phyloP scores from a whole-genome alignment of 2,113 vertebrate genomes.

The Piprites chloris region DNA sequence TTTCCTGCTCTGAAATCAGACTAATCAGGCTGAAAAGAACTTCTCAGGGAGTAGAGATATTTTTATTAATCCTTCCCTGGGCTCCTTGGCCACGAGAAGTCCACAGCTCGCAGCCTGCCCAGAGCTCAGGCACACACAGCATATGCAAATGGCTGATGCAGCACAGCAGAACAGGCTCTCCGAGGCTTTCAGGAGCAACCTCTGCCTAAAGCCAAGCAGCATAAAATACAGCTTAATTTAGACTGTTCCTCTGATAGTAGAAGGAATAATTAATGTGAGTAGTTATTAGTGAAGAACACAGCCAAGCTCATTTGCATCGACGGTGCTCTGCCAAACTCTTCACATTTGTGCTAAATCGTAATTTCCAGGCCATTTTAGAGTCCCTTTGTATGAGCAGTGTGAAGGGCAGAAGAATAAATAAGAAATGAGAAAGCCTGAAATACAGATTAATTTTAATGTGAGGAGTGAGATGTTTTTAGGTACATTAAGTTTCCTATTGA shows the following conservation, averaged over 20 bases:
- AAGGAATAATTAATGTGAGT: slow-evolving; percentile 10
- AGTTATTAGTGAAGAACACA: not conserved
- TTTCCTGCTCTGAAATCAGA: not conserved
- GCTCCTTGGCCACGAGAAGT: not conserved
- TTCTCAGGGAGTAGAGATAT: not conserved
- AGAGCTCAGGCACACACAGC: not conserved
- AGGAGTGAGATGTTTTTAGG: not conserved
- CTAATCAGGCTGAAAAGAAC: not conserved
- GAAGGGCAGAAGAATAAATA: not conserved
- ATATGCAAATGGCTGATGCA: not conserved
- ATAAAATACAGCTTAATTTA: not conserved
- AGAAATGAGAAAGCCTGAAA: not conserved
- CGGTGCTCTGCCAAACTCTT: not conserved
- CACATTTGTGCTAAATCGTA: not conserved
- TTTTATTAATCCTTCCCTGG: not conserved
- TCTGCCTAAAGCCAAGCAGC: not conserved
- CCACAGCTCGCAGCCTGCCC: not conserved
- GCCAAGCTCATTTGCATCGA: not conserved
- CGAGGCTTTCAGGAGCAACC: not conserved
- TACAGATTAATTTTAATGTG: not conserved
- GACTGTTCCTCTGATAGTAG: not conserved
- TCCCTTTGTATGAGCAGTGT: not conserved
- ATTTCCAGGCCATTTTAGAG: not conserved
- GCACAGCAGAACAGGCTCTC: not conserved
- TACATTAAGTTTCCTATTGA: not conserved